Evolutionary conservation across 2,888 invertebrate species (phyloP), one percentile per base, ranked within the genome.

Genomic region (Gastrophysa polygoni): DNA sequence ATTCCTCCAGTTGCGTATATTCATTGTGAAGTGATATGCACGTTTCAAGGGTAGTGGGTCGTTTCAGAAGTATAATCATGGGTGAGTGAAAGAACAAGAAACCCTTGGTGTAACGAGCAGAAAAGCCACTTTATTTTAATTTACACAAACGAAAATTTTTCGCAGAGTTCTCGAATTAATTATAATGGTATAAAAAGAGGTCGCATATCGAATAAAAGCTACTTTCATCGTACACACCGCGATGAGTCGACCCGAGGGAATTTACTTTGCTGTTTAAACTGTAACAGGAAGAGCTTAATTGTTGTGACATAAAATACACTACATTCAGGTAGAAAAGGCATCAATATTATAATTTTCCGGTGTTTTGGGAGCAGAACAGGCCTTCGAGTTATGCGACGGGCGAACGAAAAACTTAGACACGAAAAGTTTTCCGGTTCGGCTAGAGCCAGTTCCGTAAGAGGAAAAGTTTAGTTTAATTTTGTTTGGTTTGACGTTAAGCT

Each of bases 401-500:
- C 78, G 75, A 75, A 75, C 75, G 81, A 81, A 82, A 80, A 81
- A 81, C 81, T 82, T 81, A 80, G 79, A 79, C 79, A 77, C 75
- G 80, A 78, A 81, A 82, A 81, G 77, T 82, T 81, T 80, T 77
- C 75, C 73, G 75, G 73, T 74, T 73, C 73, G 75, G 74, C 76
- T 76, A 75, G 75, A 75, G 71, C 75, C 73, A 73, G 77, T 78
- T 78, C 78, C 79, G 78, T 79, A 80, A 81, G 80, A 81, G 80
- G 81, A 81, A 82, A 82, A 82, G 78, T 82, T 81, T 81, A 79
- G 80, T 81, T 81, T 80, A 81, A 81, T 81, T 81, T 82, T 81
- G 81, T 82, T 82, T 81, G 80, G 80, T 81, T 81, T 81, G 81
- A 81, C 81, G 80, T 79, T 81, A 81, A 82, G 80, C 80, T 79